Evolutionary conservation across 2,797 vertebrate genomes (phyloP).

Genomic region (Synaphobranchus kaupii): DNA sequence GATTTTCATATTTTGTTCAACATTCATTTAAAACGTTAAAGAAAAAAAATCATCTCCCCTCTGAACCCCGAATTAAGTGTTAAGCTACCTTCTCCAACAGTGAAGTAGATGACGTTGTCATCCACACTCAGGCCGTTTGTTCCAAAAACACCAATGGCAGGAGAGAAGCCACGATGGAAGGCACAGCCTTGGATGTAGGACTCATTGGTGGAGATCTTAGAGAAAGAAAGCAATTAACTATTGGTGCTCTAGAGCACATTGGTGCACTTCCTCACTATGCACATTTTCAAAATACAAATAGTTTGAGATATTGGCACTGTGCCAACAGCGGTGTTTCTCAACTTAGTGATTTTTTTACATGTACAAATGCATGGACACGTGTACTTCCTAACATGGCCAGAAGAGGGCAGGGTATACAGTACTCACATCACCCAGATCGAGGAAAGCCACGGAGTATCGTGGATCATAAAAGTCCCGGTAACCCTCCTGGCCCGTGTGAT

Average conservation of each 20-base stretch:
- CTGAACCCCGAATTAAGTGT: neutral
- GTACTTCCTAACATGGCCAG: neutral
- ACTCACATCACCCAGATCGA: conserved; percentile 78
- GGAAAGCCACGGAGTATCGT: conserved; percentile 81
- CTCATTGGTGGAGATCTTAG: conserved; percentile 60
- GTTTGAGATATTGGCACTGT: neutral
- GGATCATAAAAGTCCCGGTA: conserved; percentile 77
- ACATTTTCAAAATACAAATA: neutral
- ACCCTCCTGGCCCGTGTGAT: conserved; percentile 80
- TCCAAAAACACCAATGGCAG: conserved; percentile 80
- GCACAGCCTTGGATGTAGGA: conserved; percentile 79
- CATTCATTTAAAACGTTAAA: neutral
- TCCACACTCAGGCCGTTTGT: conserved; percentile 75
- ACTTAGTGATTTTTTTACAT: no score
- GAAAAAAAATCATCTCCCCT: neutral
- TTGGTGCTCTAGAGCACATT: neutral
- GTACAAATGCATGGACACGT: neutral
- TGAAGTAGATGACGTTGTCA: conserved; percentile 80
- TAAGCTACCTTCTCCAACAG: conserved; percentile 81
- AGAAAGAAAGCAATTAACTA: neutral
- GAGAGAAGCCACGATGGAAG: conserved; percentile 82
- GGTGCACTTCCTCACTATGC: neutral
- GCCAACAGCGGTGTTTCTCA: neutral
- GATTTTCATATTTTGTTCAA: neutral
- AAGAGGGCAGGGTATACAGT: neutral